These are phyloP conservation scores for Tenthredo distinguenda DNA, from an alignment of 2,888 invertebrate genomes.

Conservation along the genomic window DNA sequence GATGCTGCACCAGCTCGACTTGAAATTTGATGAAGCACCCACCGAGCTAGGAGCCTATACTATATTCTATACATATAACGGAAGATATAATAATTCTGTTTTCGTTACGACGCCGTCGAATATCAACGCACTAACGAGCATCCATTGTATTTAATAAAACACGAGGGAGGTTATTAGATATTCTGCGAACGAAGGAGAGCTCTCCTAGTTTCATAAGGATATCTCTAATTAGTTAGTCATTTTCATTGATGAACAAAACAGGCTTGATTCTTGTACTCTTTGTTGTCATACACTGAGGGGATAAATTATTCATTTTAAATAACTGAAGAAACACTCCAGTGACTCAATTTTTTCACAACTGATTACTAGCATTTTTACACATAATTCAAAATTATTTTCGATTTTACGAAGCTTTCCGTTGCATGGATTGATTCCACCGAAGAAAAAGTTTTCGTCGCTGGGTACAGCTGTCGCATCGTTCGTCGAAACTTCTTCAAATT, in stretches of 20 bases:
- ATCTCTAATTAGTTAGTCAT: not conserved
- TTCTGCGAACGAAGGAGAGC: not conserved
- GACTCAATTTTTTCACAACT: no score
- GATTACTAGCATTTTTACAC: no score
- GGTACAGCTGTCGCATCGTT: no score
- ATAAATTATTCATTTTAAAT: no score
- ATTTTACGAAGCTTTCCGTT: no score
- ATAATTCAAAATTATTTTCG: no score
- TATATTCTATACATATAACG: not conserved
- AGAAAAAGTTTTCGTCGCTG: no score
- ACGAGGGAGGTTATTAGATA: not conserved
- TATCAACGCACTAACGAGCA: conserved; percentile 24
- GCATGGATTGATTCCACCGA: no score
- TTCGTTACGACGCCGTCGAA: conserved; percentile 4
- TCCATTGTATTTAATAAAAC: not conserved
- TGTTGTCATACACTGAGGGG: no score
- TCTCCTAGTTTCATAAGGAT: not conserved
- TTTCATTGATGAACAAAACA: no score
- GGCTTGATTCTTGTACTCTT: no score
- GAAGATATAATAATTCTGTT: conserved; percentile 23
- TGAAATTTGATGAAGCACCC: not conserved
- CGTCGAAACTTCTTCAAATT: not conserved
- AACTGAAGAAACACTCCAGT: no score
- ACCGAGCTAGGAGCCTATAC: not conserved
- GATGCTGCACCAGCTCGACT: not conserved